A percentile compares a stretch with the other conserved stretches of the same genome.
phyloP scores from a whole-genome alignment of 2,888 invertebrate genomes.

The Penaeus monodon region DNA sequence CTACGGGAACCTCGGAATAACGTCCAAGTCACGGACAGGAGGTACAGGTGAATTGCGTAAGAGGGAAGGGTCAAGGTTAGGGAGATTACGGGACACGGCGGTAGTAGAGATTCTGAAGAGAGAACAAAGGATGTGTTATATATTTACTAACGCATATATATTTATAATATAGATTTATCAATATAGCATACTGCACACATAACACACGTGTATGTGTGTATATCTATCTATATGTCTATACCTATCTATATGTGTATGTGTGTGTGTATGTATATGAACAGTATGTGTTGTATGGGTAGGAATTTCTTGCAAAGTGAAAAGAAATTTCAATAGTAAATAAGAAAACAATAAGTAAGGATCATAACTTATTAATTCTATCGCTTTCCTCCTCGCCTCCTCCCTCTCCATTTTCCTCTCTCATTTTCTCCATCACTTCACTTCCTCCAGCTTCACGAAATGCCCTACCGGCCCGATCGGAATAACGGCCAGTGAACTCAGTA shows the following conservation, averaged over 20 bases:
- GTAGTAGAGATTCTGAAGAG: no score
- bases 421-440: neutral
- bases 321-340: no score
- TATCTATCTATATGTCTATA: neutral
- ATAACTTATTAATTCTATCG: neutral
- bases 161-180: neutral
- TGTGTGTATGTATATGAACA: neutral
- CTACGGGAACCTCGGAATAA: no score
- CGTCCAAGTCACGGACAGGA: no score
- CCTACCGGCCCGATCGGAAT: no score
- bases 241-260: neutral
- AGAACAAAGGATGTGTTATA: neutral
- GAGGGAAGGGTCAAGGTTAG: no score
- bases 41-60: no score
- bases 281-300: no score
- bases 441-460: neutral
- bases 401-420: neutral
- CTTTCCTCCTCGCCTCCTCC: neutral
- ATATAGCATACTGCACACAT: neutral
- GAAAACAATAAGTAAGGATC: no score
- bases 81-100: no score
- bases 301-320: neutral
- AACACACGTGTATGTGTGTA: neutral
- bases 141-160: neutral
- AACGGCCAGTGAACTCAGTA: no score